Evolutionary conservation across 2,113 vertebrate species (phyloP), one percentile per base, ranked within the genome.

Genomic region (Lates calcarifer): DNA sequence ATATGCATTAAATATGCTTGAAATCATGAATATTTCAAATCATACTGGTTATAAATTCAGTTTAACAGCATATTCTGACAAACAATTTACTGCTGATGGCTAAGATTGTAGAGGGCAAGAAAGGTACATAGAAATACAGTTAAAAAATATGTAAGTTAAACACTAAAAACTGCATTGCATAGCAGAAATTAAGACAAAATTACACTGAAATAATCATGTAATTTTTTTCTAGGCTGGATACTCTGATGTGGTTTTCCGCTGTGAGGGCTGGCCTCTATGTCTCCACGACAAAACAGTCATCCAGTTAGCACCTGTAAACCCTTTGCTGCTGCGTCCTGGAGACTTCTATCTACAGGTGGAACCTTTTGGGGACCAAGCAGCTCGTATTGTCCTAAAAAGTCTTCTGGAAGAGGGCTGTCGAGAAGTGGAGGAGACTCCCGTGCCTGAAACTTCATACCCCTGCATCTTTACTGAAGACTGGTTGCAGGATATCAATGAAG

Each of bases 341-440:
- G 98, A 99, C 93, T 99, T 99, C 91, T 99, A 97, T 92, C 95
- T 99, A 31, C 97, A 99, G 64, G 97, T 97, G 0, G 96, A 97
- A 86, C 95, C 96, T 35, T 95, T 93, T 0, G 94, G 95, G 37
- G 96, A 97, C 72, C 97, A 97, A 87, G 92, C 96, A 0, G 96
- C 95, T 0, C 94, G 97, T 20, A 95, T 99, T 12, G 93, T 94
- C n/a, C 26, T 99, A 72, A 99, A 98, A 86, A 96, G 95, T 58
- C 97, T 99, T 66, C 95, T 97, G 41, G 68, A 75, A 9, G 96
- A 97, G 73, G 95, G 96, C 58, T 84, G 94, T 83, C 90, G 93
- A 29, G 91, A 94, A 0, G 95, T 97, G 79, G 96, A 97, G 87
- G 94, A 95, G 83, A 97, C 95, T 0, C 95, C 96, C 0, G 58